Conservation (phyloP, 2,888 invertebrate species). For the Orchesella flavescens region DNA sequence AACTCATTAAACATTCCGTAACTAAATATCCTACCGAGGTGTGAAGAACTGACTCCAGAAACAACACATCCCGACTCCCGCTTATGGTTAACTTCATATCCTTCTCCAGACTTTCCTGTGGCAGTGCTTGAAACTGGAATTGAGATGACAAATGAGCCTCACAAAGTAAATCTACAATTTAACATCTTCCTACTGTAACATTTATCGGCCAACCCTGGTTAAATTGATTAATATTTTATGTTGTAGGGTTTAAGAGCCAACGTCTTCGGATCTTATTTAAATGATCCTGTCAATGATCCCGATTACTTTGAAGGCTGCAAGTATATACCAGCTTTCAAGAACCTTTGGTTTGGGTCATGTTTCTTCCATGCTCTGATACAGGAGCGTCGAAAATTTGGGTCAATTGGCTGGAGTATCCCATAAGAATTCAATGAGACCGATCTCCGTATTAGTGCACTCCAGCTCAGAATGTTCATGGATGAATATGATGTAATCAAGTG, state of each 20-base stretch:
- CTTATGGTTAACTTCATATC: conserved; percentile 95
- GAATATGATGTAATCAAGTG: conserved; percentile 80
- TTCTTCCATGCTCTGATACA: conserved; percentile 96
- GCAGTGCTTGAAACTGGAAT: conserved; percentile 93
- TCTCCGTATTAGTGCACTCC: conserved; percentile 88
- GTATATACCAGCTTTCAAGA: conserved; percentile 85
- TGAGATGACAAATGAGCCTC: conserved; percentile 98
- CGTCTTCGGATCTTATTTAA: conserved; percentile 86
- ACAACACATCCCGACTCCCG: conserved; percentile 92
- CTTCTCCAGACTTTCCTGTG: conserved; percentile 92
- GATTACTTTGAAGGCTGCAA: conserved; percentile 92
- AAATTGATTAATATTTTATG: too few species aligned
- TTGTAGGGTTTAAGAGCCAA: conserved; percentile 84
- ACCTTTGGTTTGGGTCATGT: conserved; percentile 88
- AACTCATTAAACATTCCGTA: not conserved
- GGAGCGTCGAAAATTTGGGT: conserved; percentile 92
- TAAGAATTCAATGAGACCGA: conserved; percentile 98
- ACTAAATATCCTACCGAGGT: conserved; percentile 78
- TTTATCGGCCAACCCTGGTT: not conserved
- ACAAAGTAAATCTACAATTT: conserved; percentile 76
- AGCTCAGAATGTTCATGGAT: conserved; percentile 89
- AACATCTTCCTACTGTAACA: not conserved
- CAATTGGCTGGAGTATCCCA: conserved; percentile 95
- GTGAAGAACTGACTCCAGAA: conserved; percentile 87
- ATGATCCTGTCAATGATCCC: conserved; percentile 88